A percentile compares a stretch with the other conserved stretches of the same genome.
phyloP scores from a whole-genome alignment of 2,888 invertebrate genomes.

The Acanthosepion esculentum region DNA sequence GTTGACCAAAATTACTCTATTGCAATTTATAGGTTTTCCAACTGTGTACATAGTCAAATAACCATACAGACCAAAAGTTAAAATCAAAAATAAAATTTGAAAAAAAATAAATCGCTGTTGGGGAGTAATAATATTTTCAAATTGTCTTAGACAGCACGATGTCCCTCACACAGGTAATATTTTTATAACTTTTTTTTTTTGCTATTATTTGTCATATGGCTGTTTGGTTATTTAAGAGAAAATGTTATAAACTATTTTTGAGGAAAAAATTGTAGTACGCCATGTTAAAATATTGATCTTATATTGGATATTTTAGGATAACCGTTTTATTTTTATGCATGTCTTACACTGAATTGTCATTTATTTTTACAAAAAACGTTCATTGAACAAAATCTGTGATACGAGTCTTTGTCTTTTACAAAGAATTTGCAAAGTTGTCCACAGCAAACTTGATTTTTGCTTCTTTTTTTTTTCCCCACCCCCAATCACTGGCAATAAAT shows the following conservation, averaged over 20 bases:
- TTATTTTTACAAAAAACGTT: neutral
- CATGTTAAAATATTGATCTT: too few species aligned
- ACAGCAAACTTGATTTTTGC: neutral
- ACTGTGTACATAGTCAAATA: too few species aligned
- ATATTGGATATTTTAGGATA: neutral
- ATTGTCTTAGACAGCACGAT: too few species aligned
- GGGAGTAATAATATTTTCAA: too few species aligned
- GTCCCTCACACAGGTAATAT: too few species aligned
- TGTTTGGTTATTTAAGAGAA: neutral
- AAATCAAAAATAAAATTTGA: too few species aligned
- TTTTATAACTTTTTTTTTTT: too few species aligned
- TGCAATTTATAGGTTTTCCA: too few species aligned
- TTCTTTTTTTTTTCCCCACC: neutral
- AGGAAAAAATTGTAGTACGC: neutral
- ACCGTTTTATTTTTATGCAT: neutral
- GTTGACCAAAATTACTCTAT: too few species aligned
- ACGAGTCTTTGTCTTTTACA: neutral
- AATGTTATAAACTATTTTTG: neutral
- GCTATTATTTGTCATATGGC: neutral
- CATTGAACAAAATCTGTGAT: conserved; percentile 35
- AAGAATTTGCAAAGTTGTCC: neutral
- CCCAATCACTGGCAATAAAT: neutral
- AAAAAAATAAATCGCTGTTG: too few species aligned
- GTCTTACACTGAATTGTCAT: neutral
- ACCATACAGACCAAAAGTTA: too few species aligned